phyloP scores from a whole-genome alignment of 2,113 vertebrate species.

The Colinus virginianus region DNA sequence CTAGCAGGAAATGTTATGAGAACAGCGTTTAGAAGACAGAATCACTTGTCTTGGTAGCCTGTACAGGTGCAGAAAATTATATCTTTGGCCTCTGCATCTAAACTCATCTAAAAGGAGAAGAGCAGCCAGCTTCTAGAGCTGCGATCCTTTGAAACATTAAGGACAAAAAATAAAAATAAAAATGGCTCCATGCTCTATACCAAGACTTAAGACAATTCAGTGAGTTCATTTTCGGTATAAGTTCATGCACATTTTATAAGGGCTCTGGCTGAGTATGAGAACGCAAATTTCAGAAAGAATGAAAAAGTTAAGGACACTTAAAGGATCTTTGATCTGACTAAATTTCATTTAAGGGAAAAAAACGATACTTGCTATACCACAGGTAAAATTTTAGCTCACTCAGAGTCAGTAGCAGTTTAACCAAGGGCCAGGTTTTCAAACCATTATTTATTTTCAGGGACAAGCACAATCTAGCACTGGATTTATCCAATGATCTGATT shows the following conservation, averaged over 20 bases:
- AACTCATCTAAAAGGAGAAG: neutral
- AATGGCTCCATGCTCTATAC: neutral
- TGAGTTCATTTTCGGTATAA: neutral
- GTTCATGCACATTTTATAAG: neutral
- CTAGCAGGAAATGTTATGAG: neutral
- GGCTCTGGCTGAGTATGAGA: neutral
- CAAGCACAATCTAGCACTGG: neutral
- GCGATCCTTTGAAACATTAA: neutral
- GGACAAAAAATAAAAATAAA: neutral
- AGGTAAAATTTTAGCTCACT: neutral
- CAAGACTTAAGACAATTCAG: neutral
- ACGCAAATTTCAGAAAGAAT: neutral
- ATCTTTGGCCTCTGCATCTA: neutral
- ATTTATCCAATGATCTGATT: neutral
- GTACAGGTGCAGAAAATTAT: neutral
- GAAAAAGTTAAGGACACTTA: neutral
- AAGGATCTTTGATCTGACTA: neutral
- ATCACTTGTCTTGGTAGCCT: neutral
- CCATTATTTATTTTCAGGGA: neutral
- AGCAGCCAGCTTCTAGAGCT: neutral
- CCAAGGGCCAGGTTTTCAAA: conserved; percentile 22
- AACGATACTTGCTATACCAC: neutral
- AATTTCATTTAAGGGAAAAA: neutral
- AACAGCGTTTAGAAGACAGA: neutral
- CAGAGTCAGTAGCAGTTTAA: neutral